phyloP scores from a whole-genome alignment of 1,140 invertebrate species.

The Carcinoscorpius rotundicauda region DNA sequence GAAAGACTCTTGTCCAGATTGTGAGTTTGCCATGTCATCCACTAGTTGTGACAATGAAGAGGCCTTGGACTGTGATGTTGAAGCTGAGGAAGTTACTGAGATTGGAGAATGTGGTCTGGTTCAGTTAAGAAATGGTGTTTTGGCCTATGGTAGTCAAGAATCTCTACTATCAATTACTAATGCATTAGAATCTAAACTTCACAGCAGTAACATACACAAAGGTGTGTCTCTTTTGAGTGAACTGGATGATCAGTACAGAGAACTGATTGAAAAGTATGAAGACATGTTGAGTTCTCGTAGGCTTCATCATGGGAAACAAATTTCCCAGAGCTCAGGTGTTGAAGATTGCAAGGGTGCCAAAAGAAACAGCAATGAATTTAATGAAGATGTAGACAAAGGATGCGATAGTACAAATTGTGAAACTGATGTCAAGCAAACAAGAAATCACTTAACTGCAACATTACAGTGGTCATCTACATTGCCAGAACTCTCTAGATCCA shows the following conservation, averaged over 20 bases:
- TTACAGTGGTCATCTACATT: neutral
- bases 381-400: neutral
- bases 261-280: conserved; percentile 78
- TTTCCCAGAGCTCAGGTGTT: neutral
- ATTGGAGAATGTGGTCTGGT: conserved; percentile 24
- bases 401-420: too few relatives aligned
- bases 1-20: too few relatives aligned
- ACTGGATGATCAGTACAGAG: conserved; percentile 48
- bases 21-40: too few relatives aligned
- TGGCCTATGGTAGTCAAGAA: conserved; percentile 36
- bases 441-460: too few relatives aligned
- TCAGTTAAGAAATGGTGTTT: conserved; percentile 33
- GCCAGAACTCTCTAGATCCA: neutral
- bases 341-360: neutral
- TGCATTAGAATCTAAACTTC: conserved; percentile 19
- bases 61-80: neutral
- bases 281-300: conserved; percentile 43
- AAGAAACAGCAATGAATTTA: neutral
- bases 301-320: neutral
- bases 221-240: conserved; percentile 34
- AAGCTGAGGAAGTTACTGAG: conserved; percentile 50
- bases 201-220: conserved; percentile 17
- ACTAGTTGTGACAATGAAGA: too few relatives aligned
- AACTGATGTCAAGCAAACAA: too few relatives aligned
- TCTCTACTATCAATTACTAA: conserved; percentile 32